Percentiles rank a stretch among this genome's conserved stretches.
Conservation (phyloP, 2,113 vertebrate species). For the Eulemur rufifrons region DNA sequence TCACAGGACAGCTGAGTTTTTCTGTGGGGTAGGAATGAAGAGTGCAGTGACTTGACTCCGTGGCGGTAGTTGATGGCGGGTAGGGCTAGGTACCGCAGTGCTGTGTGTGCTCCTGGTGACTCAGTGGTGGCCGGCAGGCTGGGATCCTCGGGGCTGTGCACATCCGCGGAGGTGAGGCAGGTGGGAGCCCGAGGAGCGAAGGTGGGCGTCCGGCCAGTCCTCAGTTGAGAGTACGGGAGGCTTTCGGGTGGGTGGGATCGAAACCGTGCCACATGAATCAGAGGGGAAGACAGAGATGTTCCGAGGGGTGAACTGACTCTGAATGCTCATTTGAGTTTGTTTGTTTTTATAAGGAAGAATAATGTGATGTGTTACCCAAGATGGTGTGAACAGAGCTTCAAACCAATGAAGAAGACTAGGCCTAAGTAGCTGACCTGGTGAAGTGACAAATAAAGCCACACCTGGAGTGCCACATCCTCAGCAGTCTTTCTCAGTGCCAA, state of each 20-base stretch:
- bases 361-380: conserved; percentile 74
- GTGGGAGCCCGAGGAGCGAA: not conserved
- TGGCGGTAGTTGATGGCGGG: not conserved
- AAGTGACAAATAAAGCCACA: conserved; percentile 54
- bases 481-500: conserved; percentile 71
- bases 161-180: not conserved
- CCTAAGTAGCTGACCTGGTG: conserved; percentile 52
- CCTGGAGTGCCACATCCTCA: conserved; percentile 61
- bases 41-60: not conserved
- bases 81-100: conserved; percentile 34
- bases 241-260: not conserved
- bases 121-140: conserved; percentile 40
- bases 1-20: not conserved
- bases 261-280: not conserved
- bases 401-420: conserved; percentile 77
- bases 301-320: conserved; percentile 61
- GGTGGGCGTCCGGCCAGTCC: not conserved
- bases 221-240: not conserved
- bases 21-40: not conserved
- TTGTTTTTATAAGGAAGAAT: conserved; percentile 82
- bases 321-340: conserved; percentile 80
- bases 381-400: conserved; percentile 73
- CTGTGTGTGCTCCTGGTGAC: not conserved
- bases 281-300: conserved; percentile 65
- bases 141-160: not conserved